These are phyloP conservation scores for Baryphthengus martii DNA, from an alignment of 2,113 vertebrate species.

Conservation along the genomic window DNA sequence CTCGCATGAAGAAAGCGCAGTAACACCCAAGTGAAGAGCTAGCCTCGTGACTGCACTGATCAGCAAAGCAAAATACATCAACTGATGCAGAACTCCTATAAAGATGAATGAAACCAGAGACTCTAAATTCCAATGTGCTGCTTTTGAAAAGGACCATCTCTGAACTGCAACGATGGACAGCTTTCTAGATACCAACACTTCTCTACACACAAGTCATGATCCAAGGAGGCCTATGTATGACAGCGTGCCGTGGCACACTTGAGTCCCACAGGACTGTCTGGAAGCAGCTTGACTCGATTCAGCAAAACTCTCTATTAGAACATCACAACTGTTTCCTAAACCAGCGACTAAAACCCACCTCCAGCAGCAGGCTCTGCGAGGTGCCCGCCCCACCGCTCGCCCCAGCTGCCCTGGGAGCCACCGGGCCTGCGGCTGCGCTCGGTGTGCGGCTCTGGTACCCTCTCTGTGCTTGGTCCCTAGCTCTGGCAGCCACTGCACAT, in stretches of 20 bases:
- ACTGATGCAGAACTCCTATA: not conserved
- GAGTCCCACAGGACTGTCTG: not conserved
- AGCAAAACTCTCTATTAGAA: not conserved
- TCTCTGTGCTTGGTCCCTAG: not conserved
- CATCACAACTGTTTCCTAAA: not conserved
- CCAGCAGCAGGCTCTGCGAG: not conserved
- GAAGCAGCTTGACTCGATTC: not conserved
- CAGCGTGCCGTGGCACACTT: not conserved
- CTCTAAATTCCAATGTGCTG: not conserved
- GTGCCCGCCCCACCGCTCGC: not conserved
- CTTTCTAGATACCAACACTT: not conserved
- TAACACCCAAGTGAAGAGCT: not conserved
- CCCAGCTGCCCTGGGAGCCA: not conserved
- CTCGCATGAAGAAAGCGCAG: not conserved
- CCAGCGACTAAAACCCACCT: not conserved
- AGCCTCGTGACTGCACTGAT: not conserved
- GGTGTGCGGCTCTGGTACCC: not conserved
- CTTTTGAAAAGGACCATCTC: not conserved
- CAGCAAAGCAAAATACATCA: not conserved
- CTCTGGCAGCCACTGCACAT: conserved; percentile 10
- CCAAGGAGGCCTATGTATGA: not conserved
- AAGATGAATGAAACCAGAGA: not conserved
- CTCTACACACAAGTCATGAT: rapidly evolving
- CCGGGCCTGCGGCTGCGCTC: not conserved
- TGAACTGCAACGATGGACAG: not conserved